A percentile compares a stretch with the other conserved stretches of the same genome.
These are phyloP conservation scores for Drosophila birchii DNA, from an alignment of 2,888 invertebrate species.

Conservation along the genomic window DNA sequence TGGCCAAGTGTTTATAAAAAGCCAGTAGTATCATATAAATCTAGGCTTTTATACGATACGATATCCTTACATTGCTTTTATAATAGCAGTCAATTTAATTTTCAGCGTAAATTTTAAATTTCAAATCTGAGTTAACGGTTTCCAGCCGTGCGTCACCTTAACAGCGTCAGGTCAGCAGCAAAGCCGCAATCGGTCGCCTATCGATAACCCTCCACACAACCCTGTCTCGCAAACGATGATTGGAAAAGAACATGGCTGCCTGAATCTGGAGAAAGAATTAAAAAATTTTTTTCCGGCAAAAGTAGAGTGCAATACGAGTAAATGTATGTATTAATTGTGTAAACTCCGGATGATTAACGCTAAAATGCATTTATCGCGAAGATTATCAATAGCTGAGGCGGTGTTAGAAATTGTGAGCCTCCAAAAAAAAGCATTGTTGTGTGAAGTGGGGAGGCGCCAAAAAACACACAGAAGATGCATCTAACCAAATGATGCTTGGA, in stretches of 20 bases:
- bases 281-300: constrained; percentile 66
- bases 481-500: background rate
- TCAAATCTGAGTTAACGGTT: constrained; percentile 1
- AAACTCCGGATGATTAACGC: constrained; percentile 4
- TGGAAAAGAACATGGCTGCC: constrained; percentile 46
- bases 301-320: constrained; percentile 53
- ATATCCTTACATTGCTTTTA: no score
- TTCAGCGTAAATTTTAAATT: background rate
- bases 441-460: constrained; percentile 35
- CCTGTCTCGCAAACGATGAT: constrained; percentile 32
- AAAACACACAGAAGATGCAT: constrained; percentile 11
- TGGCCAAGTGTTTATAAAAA: background rate
- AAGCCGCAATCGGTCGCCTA: constrained; percentile 3
- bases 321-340: constrained; percentile 51
- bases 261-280: constrained; percentile 51
- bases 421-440: constrained; percentile 25
- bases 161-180: background rate
- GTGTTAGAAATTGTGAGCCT: background rate
- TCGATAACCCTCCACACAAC: constrained; percentile 14
- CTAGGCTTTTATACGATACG: background rate
- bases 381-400: no score
- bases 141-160: constrained; percentile 15
- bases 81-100: background rate
- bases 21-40: background rate
- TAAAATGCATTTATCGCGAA: background rate